Base-by-base conservation (phyloP, 2,113 vertebrate species). In the Chlamydotis undulata region DNA sequence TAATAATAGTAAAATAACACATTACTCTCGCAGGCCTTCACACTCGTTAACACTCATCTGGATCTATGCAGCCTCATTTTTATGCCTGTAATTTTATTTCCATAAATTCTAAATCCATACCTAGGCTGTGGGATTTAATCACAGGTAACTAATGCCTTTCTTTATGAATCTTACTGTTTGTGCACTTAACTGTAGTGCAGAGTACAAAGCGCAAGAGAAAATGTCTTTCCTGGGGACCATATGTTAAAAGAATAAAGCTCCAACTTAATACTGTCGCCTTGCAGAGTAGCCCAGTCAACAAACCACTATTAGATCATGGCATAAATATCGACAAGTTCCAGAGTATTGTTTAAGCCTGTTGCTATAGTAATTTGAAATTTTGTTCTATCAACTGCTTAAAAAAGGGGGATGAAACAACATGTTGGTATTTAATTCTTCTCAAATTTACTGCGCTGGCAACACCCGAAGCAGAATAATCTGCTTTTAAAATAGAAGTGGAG, bases 1-100 rank as follows among this genome's bases (percentile, higher is more conserved):
- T 78, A 97, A 96, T 74, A 88, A 93, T 25, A 95, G 84, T 93
- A 96, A 97, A 97, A 94, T 77, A 92, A 67, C 82, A 90, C 94
- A 82, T 80, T 96, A 61, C 93, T 97, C 91, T 91, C 2, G 1
- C 57, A 91, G 93, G 75, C 68, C 93, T 96, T 92, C 52, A 22
- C 79, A 77, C 81, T 96, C 9, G 37, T 97, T 97, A 98, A 95
- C 95, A 91, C 49, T 76, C 84, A 97, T 95, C 96, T 98, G 96
- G 93, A 95, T 77, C 93, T 83, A 86, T 70, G 83, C 83, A 96
- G 80, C 50, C 93, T 96, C 80, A 69, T 87, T 97, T 97, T 97
- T 94, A 97, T 28, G 52, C 79, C 91, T 94, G 45, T 84, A 93
- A 77, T 91, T 97, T 96, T 80, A 95, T 96, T 97, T 96, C 91